phyloP scores from a whole-genome alignment of 2,888 invertebrate species.

The Scotopteryx bipunctaria region DNA sequence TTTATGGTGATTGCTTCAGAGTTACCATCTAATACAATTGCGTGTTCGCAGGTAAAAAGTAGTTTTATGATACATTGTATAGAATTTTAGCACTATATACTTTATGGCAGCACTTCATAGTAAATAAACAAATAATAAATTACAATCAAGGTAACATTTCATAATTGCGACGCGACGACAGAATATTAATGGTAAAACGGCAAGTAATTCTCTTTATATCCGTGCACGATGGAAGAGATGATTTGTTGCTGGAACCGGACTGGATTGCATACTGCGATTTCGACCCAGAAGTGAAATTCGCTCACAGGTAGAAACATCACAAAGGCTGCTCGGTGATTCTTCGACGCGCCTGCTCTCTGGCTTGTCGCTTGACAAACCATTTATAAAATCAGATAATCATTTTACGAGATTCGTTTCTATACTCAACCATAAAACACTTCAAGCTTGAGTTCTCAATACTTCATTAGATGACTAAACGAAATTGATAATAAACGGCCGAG shows the following conservation, averaged over 20 bases:
- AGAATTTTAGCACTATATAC: neutral
- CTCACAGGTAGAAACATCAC: neutral
- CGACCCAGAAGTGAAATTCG: constrained; percentile 3
- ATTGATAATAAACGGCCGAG: constrained; percentile 60
- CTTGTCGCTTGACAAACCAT: too few relatives aligned
- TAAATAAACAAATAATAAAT: constrained; percentile 48
- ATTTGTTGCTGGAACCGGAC: constrained; percentile 63
- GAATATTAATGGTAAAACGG: constrained; percentile 50
- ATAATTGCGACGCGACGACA: constrained; percentile 47
- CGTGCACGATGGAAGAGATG: constrained; percentile 56
- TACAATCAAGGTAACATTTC: constrained; percentile 48
- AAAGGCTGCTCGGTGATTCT: neutral
- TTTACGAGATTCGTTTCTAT: constrained; percentile 5
- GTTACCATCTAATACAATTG: too few relatives aligned
- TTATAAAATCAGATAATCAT: neutral
- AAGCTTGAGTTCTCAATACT: constrained; percentile 65
- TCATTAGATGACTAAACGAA: constrained; percentile 77
- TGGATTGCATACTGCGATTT: constrained; percentile 44
- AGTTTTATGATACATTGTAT: too few relatives aligned
- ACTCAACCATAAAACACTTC: constrained; percentile 13
- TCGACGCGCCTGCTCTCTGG: constrained; percentile 6
- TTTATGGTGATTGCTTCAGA: too few relatives aligned
- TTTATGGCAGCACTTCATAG: neutral
- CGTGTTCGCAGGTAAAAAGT: too few relatives aligned
- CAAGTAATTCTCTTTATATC: constrained; percentile 52